Percentiles rank a stretch among this genome's conserved stretches.
phyloP scores from a whole-genome alignment of 2,888 invertebrate genomes.

The Portevinia maculata region DNA sequence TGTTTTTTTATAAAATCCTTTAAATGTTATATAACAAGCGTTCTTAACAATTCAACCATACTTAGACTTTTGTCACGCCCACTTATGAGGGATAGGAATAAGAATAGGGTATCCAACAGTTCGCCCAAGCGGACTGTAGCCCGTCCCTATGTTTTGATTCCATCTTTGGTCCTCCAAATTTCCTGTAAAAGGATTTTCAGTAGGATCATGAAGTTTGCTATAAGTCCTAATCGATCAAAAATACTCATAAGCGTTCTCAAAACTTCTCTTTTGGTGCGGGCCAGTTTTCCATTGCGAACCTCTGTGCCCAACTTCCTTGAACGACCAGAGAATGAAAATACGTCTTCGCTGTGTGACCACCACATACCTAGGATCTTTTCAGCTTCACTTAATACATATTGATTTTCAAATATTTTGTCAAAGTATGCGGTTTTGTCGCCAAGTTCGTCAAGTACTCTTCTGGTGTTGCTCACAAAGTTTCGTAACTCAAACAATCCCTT shows the following conservation, averaged over 20 bases:
- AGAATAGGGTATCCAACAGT: too few relatives aligned
- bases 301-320: constrained; percentile 4
- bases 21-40: too few relatives aligned
- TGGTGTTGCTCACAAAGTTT: constrained; percentile 31
- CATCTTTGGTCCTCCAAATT: background rate
- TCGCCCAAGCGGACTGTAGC: too few relatives aligned
- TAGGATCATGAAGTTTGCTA: constrained; percentile 16
- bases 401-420: constrained; percentile 10
- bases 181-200: constrained; percentile 19
- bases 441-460: constrained; percentile 7
- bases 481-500: constrained; percentile 30
- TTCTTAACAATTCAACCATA: too few relatives aligned
- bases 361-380: constrained; percentile 48
- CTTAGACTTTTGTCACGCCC: too few relatives aligned
- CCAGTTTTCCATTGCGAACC: constrained; percentile 3
- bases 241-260: constrained; percentile 45
- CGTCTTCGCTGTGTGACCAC: constrained; percentile 25
- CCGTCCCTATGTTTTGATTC: too few relatives aligned
- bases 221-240: constrained; percentile 36
- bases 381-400: too few relatives aligned
- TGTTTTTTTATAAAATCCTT: too few relatives aligned
- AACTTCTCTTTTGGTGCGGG: constrained; percentile 44
- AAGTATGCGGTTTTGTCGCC: background rate
- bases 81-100: too few relatives aligned
- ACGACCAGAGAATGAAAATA: constrained; percentile 16